Evolutionary conservation across 92 coral and sea anemone genomes (phyloP).

Genomic region (Montipora capitata): DNA sequence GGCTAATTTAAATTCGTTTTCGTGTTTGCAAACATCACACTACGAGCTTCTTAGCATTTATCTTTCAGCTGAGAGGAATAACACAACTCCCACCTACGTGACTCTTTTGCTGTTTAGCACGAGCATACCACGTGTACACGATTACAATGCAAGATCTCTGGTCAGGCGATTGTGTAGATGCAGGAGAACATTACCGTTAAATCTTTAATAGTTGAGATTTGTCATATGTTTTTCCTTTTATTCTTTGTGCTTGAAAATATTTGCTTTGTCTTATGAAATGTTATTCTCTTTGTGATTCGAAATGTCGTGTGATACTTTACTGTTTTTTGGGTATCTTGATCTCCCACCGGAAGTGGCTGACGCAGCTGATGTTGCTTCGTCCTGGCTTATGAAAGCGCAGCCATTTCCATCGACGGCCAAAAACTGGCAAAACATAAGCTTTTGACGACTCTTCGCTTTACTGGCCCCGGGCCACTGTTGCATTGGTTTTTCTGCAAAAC

Average conservation of each 20-base stretch:
- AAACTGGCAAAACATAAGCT: background rate
- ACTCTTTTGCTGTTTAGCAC: background rate
- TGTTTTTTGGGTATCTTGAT: too few species aligned
- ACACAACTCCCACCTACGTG: background rate
- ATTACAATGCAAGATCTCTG: conserved; percentile 18
- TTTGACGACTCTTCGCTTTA: background rate
- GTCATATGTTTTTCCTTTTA: background rate
- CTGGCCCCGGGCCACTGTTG: background rate
- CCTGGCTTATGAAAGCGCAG: too few species aligned
- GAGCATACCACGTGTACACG: conserved; percentile 18
- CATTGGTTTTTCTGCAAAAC: background rate
- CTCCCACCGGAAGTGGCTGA: too few species aligned
- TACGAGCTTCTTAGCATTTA: background rate
- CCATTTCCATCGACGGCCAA: background rate
- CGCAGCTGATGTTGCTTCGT: too few species aligned
- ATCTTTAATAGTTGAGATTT: background rate
- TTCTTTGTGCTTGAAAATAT: background rate
- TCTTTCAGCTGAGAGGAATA: background rate
- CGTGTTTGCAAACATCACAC: conserved; percentile 19
- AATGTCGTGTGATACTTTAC: too few species aligned
- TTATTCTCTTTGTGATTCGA: background rate
- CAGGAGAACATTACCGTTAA: too few species aligned
- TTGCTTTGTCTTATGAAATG: background rate
- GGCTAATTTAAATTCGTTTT: conserved; percentile 30
- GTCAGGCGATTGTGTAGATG: background rate